Evolutionary conservation across 2,797 vertebrate genomes (phyloP), one percentile per base, ranked within the genome.

Genomic region (Phrynocephalus guinanensis): DNA sequence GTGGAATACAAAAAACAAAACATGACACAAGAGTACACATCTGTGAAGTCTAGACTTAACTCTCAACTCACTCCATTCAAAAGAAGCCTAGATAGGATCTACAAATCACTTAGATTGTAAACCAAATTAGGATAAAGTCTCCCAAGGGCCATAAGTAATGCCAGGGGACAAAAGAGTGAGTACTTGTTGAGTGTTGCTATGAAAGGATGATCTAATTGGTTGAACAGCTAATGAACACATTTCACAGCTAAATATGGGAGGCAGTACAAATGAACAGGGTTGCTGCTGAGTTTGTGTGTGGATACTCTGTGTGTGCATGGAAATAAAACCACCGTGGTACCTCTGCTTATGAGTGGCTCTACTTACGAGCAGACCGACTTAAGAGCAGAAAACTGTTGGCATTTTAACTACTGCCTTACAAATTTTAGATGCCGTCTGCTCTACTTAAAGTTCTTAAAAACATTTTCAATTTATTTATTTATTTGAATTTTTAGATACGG

Each of bases 51-150:
- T 80, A 82, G 60, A 76, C 60, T 68, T 83, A 9, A 77, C 18
- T 28, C 48, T 52, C 20, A 73, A 44, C 33, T 33, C 71, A 68
- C 6, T 38, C 24, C 44, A 72, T 30, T 66, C 70, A 50, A 18
- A 66, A 26, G 78, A n/a, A 24, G 68, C 67, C 48, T 44, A 77
- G 30, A 73, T 38, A 15, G 52, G 11, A 33, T 38, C 9, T 28
- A 52, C 63, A 87, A 60, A 87, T 87, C 30, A n/a, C 15, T 56
- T 78, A 11, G 50, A n/a, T 44, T 83, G 80, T 56, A 83, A 87
- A 83, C 15, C 60, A 87, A 87, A 87, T 76, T 77, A 77, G 63
- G 44, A 80, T 68, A 44, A 70, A 71, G 1, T 52, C 44, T 56
- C 22, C 28, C 30, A 75, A 77, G 63, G 60, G 2, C 24, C 1